A percentile compares a stretch with the other conserved stretches of the same genome.
Conservation (phyloP, 2,797 vertebrate species). For the Natrix natrix region DNA sequence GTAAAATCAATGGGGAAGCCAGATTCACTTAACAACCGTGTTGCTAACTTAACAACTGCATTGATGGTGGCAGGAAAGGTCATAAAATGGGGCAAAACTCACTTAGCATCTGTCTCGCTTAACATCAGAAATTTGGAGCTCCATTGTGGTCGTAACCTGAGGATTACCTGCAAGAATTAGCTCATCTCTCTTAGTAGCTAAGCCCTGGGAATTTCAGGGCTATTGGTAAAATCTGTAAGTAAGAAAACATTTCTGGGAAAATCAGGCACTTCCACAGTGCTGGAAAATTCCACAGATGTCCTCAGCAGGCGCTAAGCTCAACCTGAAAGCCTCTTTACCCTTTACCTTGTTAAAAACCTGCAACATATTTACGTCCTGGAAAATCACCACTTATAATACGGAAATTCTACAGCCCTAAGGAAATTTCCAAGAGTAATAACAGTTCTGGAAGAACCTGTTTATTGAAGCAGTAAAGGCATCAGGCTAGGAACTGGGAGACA, state of each 20-base stretch:
- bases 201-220: not conserved
- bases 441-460: not conserved
- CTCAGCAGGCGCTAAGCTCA: not conserved
- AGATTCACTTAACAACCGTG: not conserved
- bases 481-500: not conserved
- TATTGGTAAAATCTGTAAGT: not conserved
- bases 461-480: not conserved
- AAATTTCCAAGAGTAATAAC: not conserved
- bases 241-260: not conserved
- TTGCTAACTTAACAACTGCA: not conserved
- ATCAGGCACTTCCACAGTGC: not conserved
- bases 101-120: not conserved
- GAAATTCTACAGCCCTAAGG: not conserved
- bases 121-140: not conserved
- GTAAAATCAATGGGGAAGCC: not conserved
- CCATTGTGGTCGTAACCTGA: not conserved
- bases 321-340: not conserved
- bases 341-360: not conserved
- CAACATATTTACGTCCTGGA: not conserved
- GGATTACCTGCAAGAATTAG: not conserved
- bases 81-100: not conserved
- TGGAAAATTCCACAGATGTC: not conserved
- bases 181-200: not conserved
- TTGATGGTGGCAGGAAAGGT: not conserved
- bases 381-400: not conserved